Evolutionary conservation across 1,140 invertebrate species (phyloP).

Genomic region (Drosophila carrolli): DNA sequence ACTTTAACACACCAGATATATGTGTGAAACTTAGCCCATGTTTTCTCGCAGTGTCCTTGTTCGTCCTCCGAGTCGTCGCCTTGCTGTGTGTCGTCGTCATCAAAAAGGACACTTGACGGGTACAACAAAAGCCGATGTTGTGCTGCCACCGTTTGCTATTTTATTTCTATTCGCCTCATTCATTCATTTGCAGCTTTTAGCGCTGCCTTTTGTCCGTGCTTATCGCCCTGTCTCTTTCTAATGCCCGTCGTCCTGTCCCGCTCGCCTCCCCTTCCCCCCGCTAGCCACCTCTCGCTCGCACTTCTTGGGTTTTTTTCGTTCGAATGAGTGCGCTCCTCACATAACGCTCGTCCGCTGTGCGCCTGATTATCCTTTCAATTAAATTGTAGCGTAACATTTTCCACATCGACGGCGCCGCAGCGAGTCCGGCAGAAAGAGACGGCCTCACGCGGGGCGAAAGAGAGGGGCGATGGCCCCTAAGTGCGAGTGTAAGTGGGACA

Average conservation of each 20-base stretch:
- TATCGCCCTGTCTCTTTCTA: slow-evolving; percentile 14
- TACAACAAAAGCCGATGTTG: slow-evolving; percentile 79
- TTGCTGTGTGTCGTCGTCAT: slow-evolving; percentile 52
- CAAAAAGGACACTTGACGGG: slow-evolving; percentile 80
- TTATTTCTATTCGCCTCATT: slow-evolving; percentile 77
- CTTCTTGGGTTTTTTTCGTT: not conserved
- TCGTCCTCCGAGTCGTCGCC: slow-evolving; percentile 19
- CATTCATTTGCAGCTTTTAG: slow-evolving; percentile 63
- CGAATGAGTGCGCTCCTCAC: slow-evolving; percentile 53
- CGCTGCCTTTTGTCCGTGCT: slow-evolving; percentile 63
- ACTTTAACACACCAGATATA: too few species aligned
- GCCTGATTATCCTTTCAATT: slow-evolving; percentile 83
- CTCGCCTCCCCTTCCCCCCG: not conserved
- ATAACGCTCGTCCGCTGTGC: slow-evolving; percentile 67
- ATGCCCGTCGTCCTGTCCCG: slow-evolving; percentile 12
- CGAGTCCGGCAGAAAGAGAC: slow-evolving; percentile 25
- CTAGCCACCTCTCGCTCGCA: not conserved
- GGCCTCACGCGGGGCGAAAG: slow-evolving; percentile 6
- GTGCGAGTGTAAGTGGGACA: slow-evolving; percentile 19
- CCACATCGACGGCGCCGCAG: slow-evolving; percentile 67
- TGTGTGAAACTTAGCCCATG: not conserved
- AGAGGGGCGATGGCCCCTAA: not conserved
- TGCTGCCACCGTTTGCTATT: slow-evolving; percentile 65
- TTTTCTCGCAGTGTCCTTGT: slow-evolving; percentile 1
- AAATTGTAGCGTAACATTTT: slow-evolving; percentile 83